Base-by-base conservation (phyloP, 2,797 vertebrate species). In the Sebastes itinus region DNA sequence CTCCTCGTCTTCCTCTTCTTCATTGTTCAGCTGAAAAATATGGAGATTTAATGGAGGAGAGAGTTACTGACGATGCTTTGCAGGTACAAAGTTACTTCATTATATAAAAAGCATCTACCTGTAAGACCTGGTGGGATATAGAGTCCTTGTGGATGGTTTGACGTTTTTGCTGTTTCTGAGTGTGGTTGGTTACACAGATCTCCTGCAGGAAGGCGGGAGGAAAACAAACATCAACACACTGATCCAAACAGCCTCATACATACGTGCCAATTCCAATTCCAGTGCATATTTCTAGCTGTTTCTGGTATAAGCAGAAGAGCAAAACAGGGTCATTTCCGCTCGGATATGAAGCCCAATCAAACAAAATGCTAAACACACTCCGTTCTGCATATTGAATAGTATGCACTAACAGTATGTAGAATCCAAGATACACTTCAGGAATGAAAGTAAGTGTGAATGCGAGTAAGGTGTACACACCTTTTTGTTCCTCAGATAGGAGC, bases 401-500 rank as follows among this genome's bases (percentile, higher is more conserved):
- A 18, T 79, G 4, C 38, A 33, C 7, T 23, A 18, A 38, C 5
- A 52, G 11, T n/a, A 11, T 35, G 30, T 6, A 38, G 2, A 46
- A 30, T 22, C 10, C 22, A 46, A 9, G 18, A 35, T 22, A 70
- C 33, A 68, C 72, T 42, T 54, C 7, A 61, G 18, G 23, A 77
- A 28, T 78, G 10, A 75, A 52, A 52, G 33, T 9, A n/a, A 55
- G 55, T 33, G 42, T 32, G 65, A 59, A 20, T 32, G 49, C 1
- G 27, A 71, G 54, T 33, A 14, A 28, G 13, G 30, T 27, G 62
- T 33, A 88, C 90, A 46, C 92, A 99, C 98, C 97, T 96, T 97
- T 92, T 99, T 99, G 93, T 97, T 98, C 95, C 96, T 97, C 95
- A 99, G 97, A 95, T 99, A 99, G 95, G 98, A 97, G 95, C 98